These are phyloP conservation scores for Xestia xanthographa DNA, from an alignment of 2,888 invertebrate species.

Conservation along the genomic window DNA sequence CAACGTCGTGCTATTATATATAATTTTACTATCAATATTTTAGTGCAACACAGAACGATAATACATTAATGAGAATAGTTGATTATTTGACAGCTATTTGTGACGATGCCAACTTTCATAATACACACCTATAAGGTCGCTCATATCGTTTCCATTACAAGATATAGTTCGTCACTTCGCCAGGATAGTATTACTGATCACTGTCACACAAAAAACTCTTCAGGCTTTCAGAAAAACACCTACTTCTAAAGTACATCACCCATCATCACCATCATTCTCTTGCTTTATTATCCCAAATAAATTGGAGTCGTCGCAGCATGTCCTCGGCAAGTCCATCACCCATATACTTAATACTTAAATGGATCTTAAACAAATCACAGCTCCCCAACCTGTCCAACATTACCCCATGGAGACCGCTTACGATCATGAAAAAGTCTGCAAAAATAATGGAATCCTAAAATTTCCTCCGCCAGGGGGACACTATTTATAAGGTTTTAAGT, in stretches of 20 bases:
- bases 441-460: conserved; percentile 79
- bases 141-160: background rate
- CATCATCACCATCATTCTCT: background rate
- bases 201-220: background rate
- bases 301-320: background rate
- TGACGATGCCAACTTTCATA: background rate
- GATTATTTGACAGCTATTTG: background rate
- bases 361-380: conserved; percentile 47
- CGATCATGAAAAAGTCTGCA: conserved; percentile 77
- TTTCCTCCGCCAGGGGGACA: conserved; percentile 78
- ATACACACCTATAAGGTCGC: background rate
- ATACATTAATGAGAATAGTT: background rate
- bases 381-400: conserved; percentile 57
- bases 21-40: background rate
- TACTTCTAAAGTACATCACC: background rate
- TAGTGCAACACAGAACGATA: background rate
- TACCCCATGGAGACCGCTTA: conserved; percentile 70
- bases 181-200: background rate
- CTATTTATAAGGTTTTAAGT: conserved; percentile 86
- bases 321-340: background rate
- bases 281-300: background rate
- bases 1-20: background rate
- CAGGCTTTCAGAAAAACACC: background rate
- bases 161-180: background rate
- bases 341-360: conserved; percentile 18